Conservation (phyloP, 2,888 invertebrate genomes). For the Melanargia galathea region DNA sequence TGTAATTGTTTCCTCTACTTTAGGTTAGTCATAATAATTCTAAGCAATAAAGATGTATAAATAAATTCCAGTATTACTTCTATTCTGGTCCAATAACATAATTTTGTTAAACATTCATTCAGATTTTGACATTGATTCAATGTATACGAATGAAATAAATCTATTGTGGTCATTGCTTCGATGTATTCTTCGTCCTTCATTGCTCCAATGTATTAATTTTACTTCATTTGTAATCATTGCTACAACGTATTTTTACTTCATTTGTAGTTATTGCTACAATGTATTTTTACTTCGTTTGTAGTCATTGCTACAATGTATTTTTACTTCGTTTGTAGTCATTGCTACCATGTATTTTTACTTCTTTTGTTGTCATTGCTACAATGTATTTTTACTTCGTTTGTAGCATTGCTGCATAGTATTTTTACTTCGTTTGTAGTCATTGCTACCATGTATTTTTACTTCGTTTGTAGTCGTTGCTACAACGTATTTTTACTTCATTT, state of each 20-base stretch:
- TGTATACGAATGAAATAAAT: neutral
- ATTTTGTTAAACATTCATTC: too few species aligned
- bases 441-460: constrained; percentile 4
- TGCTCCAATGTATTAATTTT: neutral
- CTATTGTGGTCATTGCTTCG: too few species aligned
- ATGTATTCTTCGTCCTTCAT: neutral
- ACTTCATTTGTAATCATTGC: neutral
- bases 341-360: too few species aligned
- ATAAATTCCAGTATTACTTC: too few species aligned
- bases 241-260: neutral
- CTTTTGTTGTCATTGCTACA: neutral
- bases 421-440: neutral
- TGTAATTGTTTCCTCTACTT: too few species aligned
- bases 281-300: neutral
- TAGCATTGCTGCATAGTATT: neutral
- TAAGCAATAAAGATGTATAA: too few species aligned
- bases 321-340: neutral
- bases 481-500: neutral
- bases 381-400: neutral
- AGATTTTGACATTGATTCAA: neutral
- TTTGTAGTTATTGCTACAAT: neutral
- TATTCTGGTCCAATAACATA: too few species aligned
- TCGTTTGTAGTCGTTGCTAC: neutral
- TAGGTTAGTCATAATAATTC: too few species aligned
- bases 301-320: neutral